Evolutionary conservation across 2,888 invertebrate genomes (phyloP).

Genomic region (Eueremaeus valkanovi): DNA sequence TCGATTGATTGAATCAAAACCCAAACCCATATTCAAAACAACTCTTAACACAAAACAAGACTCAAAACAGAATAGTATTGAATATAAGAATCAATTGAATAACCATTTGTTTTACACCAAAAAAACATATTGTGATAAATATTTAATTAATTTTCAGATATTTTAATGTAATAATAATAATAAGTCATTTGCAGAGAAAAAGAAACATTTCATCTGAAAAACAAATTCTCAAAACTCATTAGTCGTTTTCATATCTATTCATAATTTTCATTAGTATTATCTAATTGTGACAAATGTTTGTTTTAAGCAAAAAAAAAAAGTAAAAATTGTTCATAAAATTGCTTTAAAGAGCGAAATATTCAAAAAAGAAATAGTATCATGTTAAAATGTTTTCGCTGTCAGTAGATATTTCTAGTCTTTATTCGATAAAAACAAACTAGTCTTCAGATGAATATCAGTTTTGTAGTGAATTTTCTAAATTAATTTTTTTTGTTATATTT

Average conservation of each 20-base stretch:
- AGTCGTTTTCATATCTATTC: background rate
- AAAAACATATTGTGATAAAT: constrained; percentile 13
- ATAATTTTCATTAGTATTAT: background rate
- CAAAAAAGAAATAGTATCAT: too few species aligned
- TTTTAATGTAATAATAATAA: background rate
- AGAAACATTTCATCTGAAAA: background rate
- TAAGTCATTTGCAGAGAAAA: too few species aligned
- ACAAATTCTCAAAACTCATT: background rate
- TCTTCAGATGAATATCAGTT: too few species aligned
- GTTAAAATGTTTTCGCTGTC: too few species aligned
- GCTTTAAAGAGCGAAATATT: too few species aligned
- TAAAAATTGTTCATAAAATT: too few species aligned
- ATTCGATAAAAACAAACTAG: too few species aligned
- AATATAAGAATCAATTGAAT: background rate
- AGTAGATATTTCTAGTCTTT: too few species aligned
- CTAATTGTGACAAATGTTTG: background rate
- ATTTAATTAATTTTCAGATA: background rate
- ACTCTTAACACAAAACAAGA: background rate
- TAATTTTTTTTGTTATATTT: too few species aligned
- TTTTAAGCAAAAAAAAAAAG: too few species aligned
- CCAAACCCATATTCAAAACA: background rate
- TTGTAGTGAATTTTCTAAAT: too few species aligned
- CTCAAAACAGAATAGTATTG: background rate
- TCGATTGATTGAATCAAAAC: background rate
- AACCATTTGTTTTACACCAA: constrained; percentile 1